Conservation (phyloP, 1,140 invertebrate genomes). For the Tribolium castaneum region DNA sequence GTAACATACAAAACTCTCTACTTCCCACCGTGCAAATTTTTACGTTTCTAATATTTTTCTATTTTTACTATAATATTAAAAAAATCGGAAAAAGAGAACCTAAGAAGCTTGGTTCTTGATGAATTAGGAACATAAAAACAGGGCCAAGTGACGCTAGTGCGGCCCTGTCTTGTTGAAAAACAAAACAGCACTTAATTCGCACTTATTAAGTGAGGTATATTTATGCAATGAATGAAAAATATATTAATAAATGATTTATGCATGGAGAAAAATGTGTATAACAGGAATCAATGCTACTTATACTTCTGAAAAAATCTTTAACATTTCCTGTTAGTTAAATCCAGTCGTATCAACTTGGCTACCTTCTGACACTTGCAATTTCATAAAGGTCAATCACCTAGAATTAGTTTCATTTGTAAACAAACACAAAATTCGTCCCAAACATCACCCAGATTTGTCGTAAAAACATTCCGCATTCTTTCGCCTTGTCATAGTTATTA, state of each 20-base stretch:
- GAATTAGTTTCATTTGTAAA: background rate
- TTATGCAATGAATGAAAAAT: too few species aligned
- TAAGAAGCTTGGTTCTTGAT: too few species aligned
- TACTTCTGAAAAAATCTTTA: background rate
- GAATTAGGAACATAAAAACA: too few species aligned
- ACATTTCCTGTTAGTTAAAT: background rate
- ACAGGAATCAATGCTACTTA: background rate
- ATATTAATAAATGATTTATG: background rate
- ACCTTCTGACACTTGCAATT: background rate
- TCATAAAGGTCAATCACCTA: background rate
- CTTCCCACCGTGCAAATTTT: too few species aligned
- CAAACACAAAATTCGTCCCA: background rate
- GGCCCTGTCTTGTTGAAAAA: too few species aligned
- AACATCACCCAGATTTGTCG: background rate
- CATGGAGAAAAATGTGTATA: background rate
- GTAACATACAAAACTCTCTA: too few species aligned
- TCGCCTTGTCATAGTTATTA: conserved; percentile 7
- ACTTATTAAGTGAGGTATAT: too few species aligned
- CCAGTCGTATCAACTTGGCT: background rate
- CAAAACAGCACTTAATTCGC: too few species aligned
- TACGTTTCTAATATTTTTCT: too few species aligned
- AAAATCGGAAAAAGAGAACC: too few species aligned
- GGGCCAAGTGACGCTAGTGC: too few species aligned
- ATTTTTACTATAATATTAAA: too few species aligned
- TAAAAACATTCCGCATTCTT: conserved; percentile 8